Evolutionary conservation across 1,140 invertebrate genomes (phyloP).

Genomic region (Caenorhabditis brenneri): DNA sequence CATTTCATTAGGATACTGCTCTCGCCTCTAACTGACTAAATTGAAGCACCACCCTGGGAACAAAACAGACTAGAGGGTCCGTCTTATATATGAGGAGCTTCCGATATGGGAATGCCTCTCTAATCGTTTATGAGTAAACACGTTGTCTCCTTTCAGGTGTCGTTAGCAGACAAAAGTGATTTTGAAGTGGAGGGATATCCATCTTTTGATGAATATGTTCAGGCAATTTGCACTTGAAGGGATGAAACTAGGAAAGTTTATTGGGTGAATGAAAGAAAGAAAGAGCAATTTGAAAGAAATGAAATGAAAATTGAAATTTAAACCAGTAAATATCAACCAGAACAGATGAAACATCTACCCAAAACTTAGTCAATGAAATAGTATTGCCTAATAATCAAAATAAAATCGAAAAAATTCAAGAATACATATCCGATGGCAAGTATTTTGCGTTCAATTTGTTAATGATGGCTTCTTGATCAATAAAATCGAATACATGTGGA

Average conservation of each 20-base stretch:
- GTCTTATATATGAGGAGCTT: background rate
- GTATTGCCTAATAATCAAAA: background rate
- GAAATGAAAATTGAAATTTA: slow-evolving; percentile 27
- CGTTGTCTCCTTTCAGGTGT: slow-evolving; percentile 28
- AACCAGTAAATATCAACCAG: slow-evolving; percentile 9
- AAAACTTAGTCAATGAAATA: background rate
- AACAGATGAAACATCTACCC: slow-evolving; percentile 3
- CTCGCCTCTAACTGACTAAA: slow-evolving; percentile 22
- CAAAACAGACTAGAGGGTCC: slow-evolving; percentile 17
- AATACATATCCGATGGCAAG: slow-evolving; percentile 29
- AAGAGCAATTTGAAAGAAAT: slow-evolving; percentile 37
- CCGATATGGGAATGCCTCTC: background rate
- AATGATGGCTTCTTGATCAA: slow-evolving; percentile 94
- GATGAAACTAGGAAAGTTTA: background rate
- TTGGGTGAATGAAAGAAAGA: background rate
- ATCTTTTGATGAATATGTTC: background rate
- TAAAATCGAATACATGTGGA: slow-evolving; percentile 97
- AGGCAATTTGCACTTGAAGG: slow-evolving; percentile 20
- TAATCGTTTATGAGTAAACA: slow-evolving; percentile 1
- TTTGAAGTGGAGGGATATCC: background rate
- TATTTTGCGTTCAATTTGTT: slow-evolving; percentile 78
- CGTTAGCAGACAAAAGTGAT: slow-evolving; percentile 22
- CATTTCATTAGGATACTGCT: slow-evolving; percentile 43
- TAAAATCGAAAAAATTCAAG: background rate
- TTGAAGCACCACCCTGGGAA: slow-evolving; percentile 41